Base-by-base conservation (phyloP, 2,113 vertebrate genomes). In the Carassius carassius region DNA sequence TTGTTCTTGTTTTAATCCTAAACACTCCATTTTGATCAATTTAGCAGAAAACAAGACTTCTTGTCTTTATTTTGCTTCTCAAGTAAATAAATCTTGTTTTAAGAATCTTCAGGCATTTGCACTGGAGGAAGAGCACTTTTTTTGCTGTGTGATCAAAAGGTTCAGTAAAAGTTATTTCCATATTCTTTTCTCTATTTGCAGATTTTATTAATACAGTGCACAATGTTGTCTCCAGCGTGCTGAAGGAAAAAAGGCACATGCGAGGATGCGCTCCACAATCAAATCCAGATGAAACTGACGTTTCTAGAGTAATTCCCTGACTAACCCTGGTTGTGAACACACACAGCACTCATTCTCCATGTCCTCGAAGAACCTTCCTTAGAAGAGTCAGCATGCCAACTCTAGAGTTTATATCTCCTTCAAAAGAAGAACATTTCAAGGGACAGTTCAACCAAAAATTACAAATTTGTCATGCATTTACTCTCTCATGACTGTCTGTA, bases 311-410 rank as follows among this genome's bases (percentile, higher is more conserved):
- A 25, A 81, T 51, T 82, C 81, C 49, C 35, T 84, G 78, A 86
- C 84, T 86, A 82, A 63, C 12, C 69, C 69, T 51, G 44, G 62
- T 17, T 84, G 67, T 69, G 35, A 32, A 76, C 87, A 62, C 69
- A 72, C 87, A 62, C 69, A 72, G 67, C 62, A 37, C 54, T 86
- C 62, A 78, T 81, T 83, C 47, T 62, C 70, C 29, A 16, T 44
- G 73, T 84, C 81, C 87, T 82, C 56, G 88, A 60, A 82, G 44
- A 87, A 72, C 81, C 70, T 58, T 82, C 81, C 25, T 56, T 11
- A 62, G 65, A 73, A 49, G 49, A 80, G 65, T 73, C 54, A 19
- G 60, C 17, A 17, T 2, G 35, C 74, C 56, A 67, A 62, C 12
- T 13, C 17, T 58, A 56, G 17, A 77, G 75, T 37, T 35, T 69